These are phyloP conservation scores for Platygyra sinensis DNA, from an alignment of 64 coral and sea anemone genomes.

Conservation along the genomic window DNA sequence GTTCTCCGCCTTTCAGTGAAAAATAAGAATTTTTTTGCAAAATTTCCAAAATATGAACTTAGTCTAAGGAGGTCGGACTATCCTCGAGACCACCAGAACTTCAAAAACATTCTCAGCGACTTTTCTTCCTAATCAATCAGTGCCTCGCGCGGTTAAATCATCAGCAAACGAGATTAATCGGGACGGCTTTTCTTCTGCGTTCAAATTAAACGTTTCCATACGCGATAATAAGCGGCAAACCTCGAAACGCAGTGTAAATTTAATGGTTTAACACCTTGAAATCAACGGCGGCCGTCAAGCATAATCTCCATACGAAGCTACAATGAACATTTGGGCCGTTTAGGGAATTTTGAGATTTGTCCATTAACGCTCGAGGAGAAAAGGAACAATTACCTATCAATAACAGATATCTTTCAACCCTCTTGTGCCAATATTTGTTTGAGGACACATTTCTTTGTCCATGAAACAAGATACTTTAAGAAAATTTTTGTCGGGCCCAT, in stretches of 20 bases:
- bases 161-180: constrained; percentile 9
- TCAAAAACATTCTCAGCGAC: background rate
- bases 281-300: background rate
- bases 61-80: background rate
- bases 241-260: constrained; percentile 19
- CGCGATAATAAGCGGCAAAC: constrained; percentile 34
- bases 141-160: background rate
- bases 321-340: background rate
- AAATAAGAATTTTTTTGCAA: constrained; percentile 1
- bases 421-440: constrained; percentile 26
- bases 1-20: background rate
- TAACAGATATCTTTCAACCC: background rate
- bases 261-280: constrained; percentile 37
- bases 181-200: background rate
- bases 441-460: background rate
- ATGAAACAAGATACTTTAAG: background rate
- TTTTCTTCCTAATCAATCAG: background rate
- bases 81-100: background rate
- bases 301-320: background rate
- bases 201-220: constrained; percentile 41
- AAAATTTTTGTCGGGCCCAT: background rate
- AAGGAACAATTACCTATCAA: constrained; percentile 11
- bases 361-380: background rate
- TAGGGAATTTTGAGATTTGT: background rate
- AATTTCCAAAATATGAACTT: background rate